Evolutionary conservation across 2,888 invertebrate species (phyloP).

Genomic region (Schizotus pectinicornis): DNA sequence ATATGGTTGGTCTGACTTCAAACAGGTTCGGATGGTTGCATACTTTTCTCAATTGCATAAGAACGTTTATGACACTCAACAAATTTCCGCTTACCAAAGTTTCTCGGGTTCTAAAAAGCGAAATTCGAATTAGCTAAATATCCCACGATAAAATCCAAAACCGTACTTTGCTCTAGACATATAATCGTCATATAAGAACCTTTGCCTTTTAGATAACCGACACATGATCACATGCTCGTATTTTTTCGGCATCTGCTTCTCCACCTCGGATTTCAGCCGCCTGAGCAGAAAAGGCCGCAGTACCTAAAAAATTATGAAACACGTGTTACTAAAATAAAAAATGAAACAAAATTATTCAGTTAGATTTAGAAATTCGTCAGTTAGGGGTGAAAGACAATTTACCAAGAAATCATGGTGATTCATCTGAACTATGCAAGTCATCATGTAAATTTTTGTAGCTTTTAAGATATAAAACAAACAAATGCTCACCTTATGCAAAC

Average conservation of each 20-base stretch:
- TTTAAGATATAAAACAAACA: not conserved
- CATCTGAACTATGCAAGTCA: conserved; percentile 26
- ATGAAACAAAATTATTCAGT: not conserved
- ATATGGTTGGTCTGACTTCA: conserved; percentile 93
- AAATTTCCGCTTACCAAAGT: conserved; percentile 92
- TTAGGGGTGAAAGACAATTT: conserved; percentile 7
- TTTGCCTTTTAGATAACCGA: conserved; percentile 92
- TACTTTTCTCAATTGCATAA: conserved; percentile 97
- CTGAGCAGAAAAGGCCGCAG: conserved; percentile 92
- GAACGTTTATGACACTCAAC: conserved; percentile 92
- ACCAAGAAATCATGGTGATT: not conserved
- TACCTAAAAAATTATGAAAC: conserved; percentile 64
- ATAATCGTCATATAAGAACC: conserved; percentile 98
- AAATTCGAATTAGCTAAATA: not conserved
- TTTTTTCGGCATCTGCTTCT: conserved; percentile 96
- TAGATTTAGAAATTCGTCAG: not conserved
- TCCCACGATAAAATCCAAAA: conserved; percentile 15
- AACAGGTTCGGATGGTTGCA: conserved; percentile 99
- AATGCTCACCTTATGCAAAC: conserved; percentile 81
- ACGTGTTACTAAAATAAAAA: not conserved
- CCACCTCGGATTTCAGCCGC: conserved; percentile 92
- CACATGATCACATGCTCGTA: conserved; percentile 95
- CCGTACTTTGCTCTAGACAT: conserved; percentile 94
- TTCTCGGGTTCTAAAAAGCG: conserved; percentile 81
- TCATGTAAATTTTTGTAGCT: conserved; percentile 26